Percentiles rank a stretch among this genome's conserved stretches.
phyloP scores from a whole-genome alignment of 2,888 invertebrate genomes.

The Tolmerus cingulatus region DNA sequence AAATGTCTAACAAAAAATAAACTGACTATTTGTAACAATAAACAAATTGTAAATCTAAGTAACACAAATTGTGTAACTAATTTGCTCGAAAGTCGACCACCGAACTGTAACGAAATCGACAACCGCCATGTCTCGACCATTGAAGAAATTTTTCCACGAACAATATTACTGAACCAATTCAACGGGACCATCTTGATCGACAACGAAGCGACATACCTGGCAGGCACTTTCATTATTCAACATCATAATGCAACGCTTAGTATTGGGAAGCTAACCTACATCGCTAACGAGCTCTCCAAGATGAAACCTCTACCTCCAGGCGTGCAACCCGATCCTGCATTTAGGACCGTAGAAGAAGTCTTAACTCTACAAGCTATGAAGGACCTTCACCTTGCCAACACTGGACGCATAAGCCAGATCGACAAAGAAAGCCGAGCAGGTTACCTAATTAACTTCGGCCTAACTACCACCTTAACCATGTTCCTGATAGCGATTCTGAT shows the following conservation, averaged over 20 bases:
- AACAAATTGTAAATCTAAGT: neutral
- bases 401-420: no score
- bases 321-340: neutral
- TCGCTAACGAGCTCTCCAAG: neutral
- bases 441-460: no score
- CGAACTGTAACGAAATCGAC: neutral
- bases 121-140: neutral
- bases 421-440: no score
- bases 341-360: neutral
- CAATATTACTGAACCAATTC: neutral
- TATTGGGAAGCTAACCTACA: neutral
- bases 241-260: neutral
- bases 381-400: neutral
- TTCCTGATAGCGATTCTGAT: neutral
- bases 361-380: neutral
- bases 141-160: neutral
- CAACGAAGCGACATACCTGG: neutral
- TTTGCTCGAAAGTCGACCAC: no score
- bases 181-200: neutral
- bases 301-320: neutral
- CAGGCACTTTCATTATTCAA: neutral
- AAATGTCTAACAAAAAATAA: neutral
- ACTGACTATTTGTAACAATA: neutral
- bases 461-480: no score
- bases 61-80: neutral